These are phyloP conservation scores for Drosophila cardini DNA, from an alignment of 1,140 invertebrate species.

Conservation along the genomic window DNA sequence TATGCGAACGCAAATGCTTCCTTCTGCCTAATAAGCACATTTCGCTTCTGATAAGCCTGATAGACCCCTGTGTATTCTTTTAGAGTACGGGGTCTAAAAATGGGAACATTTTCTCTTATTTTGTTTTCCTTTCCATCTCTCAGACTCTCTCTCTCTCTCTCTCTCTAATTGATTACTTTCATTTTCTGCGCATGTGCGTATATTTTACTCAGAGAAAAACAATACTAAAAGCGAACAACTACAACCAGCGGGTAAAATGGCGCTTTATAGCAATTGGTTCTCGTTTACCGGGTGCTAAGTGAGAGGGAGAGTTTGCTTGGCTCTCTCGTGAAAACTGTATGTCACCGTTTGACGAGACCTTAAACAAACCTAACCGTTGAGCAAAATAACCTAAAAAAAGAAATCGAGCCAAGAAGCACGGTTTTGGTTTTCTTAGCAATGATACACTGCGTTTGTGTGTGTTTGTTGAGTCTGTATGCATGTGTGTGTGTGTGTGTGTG, in stretches of 20 bases:
- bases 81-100: too few relatives aligned
- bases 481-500: conserved; percentile 24
- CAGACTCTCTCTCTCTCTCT: background rate
- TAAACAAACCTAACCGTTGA: conserved; percentile 53
- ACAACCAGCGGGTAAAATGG: conserved; percentile 38
- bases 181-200: conserved; percentile 20
- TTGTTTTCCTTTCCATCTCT: background rate
- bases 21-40: too few relatives aligned
- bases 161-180: background rate
- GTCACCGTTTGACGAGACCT: conserved; percentile 44
- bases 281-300: background rate
- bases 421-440: conserved; percentile 53
- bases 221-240: conserved; percentile 52
- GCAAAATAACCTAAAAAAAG: conserved; percentile 45
- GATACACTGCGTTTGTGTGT: conserved; percentile 38
- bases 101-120: background rate
- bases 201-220: background rate
- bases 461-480: conserved; percentile 7
- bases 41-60: too few relatives aligned
- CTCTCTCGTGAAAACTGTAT: conserved; percentile 21
- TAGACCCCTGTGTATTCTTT: too few relatives aligned
- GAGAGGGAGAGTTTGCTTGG: background rate
- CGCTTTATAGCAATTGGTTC: conserved; percentile 37
- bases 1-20: too few relatives aligned
- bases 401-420: conserved; percentile 36